These are phyloP conservation scores for Adelognathus sp. DNA, from an alignment of 2,888 invertebrate species.

Conservation along the genomic window DNA sequence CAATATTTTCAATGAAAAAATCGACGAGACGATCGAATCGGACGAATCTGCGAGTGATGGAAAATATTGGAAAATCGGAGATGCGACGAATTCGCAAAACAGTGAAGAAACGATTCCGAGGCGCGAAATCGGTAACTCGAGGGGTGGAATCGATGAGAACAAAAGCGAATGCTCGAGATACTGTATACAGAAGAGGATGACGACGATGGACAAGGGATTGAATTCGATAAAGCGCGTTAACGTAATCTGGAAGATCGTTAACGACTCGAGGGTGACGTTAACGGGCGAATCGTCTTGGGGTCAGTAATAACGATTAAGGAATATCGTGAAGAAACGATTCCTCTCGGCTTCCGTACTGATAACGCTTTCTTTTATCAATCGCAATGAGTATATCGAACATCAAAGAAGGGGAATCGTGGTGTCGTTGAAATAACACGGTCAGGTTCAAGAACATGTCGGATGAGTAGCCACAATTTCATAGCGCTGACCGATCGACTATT, in stretches of 20 bases:
- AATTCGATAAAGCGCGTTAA: constrained; percentile 40
- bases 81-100: not conserved
- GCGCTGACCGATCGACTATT: constrained; percentile 1
- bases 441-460: not conserved
- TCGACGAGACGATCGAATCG: not conserved
- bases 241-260: constrained; percentile 50
- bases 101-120: not conserved
- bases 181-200: constrained; percentile 22
- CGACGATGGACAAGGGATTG: not conserved
- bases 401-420: not conserved
- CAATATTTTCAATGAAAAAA: not conserved
- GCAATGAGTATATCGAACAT: not conserved
- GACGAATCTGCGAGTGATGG: not conserved
- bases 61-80: constrained; percentile 3
- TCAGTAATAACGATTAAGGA: constrained; percentile 5
- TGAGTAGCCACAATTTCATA: not conserved
- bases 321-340: not conserved
- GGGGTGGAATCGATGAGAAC: constrained; percentile 22
- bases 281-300: constrained; percentile 32
- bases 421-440: not conserved
- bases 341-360: not conserved
- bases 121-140: constrained; percentile 9
- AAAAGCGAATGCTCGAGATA: constrained; percentile 42
- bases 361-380: not conserved
- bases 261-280: constrained; percentile 30